These are phyloP conservation scores for Leptonema lineaticorne DNA, from an alignment of 1,140 invertebrate genomes.

Conservation along the genomic window DNA sequence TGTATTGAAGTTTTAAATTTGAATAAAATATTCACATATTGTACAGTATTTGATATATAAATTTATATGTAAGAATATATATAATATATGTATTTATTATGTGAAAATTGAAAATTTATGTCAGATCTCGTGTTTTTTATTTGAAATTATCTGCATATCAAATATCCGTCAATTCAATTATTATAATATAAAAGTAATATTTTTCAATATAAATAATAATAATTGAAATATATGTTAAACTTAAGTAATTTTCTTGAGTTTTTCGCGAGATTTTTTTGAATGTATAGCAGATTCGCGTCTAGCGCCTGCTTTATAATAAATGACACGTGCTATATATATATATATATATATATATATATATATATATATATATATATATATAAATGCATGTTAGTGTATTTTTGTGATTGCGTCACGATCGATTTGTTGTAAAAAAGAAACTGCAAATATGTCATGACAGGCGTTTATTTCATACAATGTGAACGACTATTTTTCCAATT, in stretches of 20 bases:
- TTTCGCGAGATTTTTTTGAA: background rate
- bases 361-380: background rate
- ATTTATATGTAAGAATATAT: too few species aligned
- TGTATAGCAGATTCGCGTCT: too few species aligned
- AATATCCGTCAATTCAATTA: background rate
- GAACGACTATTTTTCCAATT: background rate
- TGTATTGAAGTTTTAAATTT: too few species aligned
- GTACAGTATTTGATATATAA: too few species aligned
- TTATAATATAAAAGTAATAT: background rate
- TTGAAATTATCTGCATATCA: background rate
- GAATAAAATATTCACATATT: too few species aligned
- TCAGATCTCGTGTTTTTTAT: too few species aligned
- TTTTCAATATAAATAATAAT: background rate
- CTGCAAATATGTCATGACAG: too few species aligned
- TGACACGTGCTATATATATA: background rate
- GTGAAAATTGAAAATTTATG: background rate
- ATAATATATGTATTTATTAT: background rate
- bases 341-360: background rate
- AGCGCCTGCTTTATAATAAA: background rate
- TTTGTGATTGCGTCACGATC: too few species aligned
- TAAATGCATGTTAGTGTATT: background rate
- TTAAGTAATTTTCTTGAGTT: background rate
- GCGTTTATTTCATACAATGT: background rate
- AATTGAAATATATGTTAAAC: background rate
- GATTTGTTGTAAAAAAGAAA: too few species aligned